Percentiles rank a stretch among this genome's conserved stretches.
These are phyloP conservation scores for Madoqua kirkii DNA, from an alignment of 2,113 vertebrate species.

Conservation along the genomic window DNA sequence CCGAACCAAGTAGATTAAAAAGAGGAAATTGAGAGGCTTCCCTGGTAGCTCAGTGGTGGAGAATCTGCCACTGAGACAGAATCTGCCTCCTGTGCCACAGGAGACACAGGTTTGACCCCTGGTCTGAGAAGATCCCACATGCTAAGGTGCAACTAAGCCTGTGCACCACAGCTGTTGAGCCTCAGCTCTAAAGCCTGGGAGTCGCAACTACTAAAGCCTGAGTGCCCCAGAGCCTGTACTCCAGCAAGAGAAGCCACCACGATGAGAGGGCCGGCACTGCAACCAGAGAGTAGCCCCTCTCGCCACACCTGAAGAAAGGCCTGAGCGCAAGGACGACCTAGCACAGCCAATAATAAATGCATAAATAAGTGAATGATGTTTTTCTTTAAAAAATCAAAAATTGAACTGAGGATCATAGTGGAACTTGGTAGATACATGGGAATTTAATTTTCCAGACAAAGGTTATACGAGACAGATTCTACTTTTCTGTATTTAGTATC, in stretches of 20 bases:
- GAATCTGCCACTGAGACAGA: background rate
- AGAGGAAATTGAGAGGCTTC: background rate
- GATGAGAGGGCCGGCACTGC: background rate
- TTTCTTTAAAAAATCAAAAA: background rate
- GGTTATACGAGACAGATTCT: background rate
- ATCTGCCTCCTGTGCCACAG: background rate
- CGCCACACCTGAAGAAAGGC: background rate
- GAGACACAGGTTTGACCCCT: background rate
- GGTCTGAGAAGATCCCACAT: background rate
- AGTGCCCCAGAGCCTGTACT: background rate
- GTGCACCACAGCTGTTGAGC: background rate
- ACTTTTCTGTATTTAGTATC: background rate
- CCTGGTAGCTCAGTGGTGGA: background rate
- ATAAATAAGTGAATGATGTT: background rate
- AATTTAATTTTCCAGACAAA: background rate
- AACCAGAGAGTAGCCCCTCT: background rate
- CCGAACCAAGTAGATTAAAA: background rate
- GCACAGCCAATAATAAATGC: background rate
- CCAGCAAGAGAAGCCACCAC: rapidly evolving
- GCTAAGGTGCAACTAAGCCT: background rate
- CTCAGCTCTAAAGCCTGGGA: background rate
- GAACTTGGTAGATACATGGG: background rate
- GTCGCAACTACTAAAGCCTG: rapidly evolving
- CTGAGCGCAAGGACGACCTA: background rate
- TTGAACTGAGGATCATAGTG: background rate